These are phyloP conservation scores for Aviceda subcristata DNA, from an alignment of 2,113 vertebrate species.

Conservation along the genomic window DNA sequence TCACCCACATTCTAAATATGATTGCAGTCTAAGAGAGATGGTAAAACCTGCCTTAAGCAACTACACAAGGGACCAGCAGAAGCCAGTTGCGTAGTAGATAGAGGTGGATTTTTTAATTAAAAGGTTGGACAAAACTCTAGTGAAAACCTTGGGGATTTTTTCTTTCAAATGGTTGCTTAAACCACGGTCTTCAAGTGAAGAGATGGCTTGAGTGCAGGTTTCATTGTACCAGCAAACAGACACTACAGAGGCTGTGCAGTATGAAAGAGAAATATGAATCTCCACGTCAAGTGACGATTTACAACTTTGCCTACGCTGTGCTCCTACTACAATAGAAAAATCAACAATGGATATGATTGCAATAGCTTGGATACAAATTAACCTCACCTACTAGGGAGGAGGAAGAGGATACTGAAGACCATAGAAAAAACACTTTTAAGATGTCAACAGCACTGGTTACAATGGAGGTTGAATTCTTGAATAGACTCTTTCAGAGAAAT, in stretches of 20 bases:
- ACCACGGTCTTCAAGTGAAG: not conserved
- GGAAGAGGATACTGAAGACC: not conserved
- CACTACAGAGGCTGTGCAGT: not conserved
- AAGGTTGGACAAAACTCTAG: constrained; percentile 14
- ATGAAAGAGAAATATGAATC: constrained; percentile 26
- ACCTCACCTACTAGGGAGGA: not conserved
- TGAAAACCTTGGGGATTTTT: constrained; percentile 7
- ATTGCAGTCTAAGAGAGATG: not conserved
- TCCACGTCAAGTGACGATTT: constrained; percentile 29
- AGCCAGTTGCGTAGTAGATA: not conserved
- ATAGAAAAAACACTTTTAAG: not conserved
- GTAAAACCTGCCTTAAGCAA: not conserved
- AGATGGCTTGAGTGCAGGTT: not conserved
- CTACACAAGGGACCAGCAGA: constrained; percentile 4
- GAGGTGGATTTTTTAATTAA: constrained; percentile 52
- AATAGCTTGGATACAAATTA: constrained; percentile 39
- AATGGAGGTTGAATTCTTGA: constrained; percentile 22
- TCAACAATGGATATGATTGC: not conserved
- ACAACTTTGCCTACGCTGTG: not conserved
- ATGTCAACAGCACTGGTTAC: not conserved
- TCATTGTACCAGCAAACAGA: not conserved
- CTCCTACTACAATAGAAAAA: constrained; percentile 30
- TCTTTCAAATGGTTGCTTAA: constrained; percentile 34
- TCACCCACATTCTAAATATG: not conserved
- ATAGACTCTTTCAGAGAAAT: not conserved